Conservation (phyloP, 2,113 vertebrate species). For the Narcine bancroftii region DNA sequence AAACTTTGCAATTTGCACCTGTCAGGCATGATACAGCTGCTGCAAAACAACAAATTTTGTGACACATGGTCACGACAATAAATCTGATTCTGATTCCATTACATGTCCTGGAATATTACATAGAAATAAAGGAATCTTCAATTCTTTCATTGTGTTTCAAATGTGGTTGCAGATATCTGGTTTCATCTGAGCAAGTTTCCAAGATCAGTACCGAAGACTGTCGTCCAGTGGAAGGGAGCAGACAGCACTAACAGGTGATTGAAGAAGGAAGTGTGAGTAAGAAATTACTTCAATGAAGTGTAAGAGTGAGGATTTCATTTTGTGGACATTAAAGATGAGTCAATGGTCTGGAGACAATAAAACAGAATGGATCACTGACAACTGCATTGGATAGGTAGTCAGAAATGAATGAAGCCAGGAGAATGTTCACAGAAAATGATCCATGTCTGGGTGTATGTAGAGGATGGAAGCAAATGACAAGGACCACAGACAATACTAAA, state of each 20-base stretch:
- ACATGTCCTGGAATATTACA: background rate
- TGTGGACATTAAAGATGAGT: too few species aligned
- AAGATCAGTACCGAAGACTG: background rate
- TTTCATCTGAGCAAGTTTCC: background rate
- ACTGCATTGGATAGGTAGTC: background rate
- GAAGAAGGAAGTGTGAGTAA: background rate
- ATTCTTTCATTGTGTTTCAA: background rate
- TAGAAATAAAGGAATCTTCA: too few species aligned
- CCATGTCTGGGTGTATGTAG: background rate
- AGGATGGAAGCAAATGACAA: background rate
- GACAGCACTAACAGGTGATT: background rate
- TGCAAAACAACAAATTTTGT: too few species aligned
- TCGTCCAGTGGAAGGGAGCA: background rate
- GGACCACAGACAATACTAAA: too few species aligned
- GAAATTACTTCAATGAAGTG: background rate
- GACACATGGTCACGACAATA: too few species aligned
- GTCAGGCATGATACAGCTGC: too few species aligned
- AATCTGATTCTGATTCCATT: background rate
- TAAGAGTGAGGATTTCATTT: background rate
- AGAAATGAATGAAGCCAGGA: background rate
- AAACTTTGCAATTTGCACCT: too few species aligned
- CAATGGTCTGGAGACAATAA: background rate
- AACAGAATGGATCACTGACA: background rate
- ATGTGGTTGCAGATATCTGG: background rate
- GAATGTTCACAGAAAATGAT: background rate